Conservation (phyloP, 2,888 invertebrate genomes). For the Mythimna vitellina region DNA sequence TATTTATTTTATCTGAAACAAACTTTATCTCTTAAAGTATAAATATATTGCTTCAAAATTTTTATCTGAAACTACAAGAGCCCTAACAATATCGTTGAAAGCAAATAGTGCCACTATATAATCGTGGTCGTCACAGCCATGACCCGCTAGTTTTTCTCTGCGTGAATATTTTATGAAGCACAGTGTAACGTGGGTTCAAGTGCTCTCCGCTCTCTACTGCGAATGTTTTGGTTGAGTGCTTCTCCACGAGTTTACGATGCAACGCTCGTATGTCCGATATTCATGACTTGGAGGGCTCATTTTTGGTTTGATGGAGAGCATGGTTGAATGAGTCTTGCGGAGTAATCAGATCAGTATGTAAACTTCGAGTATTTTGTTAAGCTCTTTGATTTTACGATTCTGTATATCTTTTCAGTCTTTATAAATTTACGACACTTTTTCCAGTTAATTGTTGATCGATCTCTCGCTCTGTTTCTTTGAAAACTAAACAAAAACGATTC, state of each 20-base stretch:
- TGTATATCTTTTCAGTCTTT: background rate
- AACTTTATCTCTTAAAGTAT: background rate
- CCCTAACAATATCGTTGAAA: constrained; percentile 11
- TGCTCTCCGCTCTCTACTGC: constrained; percentile 44
- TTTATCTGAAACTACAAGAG: background rate
- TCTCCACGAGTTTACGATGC: constrained; percentile 61
- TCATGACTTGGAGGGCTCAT: constrained; percentile 50
- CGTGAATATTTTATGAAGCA: constrained; percentile 71
- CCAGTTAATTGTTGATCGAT: background rate
- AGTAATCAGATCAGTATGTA: constrained; percentile 27
- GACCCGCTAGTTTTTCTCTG: constrained; percentile 66
- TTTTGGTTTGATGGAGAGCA: constrained; percentile 45
- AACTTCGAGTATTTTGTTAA: constrained; percentile 14
- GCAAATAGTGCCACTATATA: constrained; percentile 42
- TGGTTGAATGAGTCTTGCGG: constrained; percentile 31
- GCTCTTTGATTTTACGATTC: background rate
- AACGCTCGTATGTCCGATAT: constrained; percentile 49
- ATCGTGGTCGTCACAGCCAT: constrained; percentile 54
- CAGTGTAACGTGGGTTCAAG: constrained; percentile 57
- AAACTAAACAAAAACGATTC: constrained; percentile 13
- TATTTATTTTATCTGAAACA: background rate
- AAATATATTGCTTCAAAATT: background rate
- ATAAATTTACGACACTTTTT: background rate
- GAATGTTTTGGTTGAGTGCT: constrained; percentile 63
- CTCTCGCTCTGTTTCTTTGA: constrained; percentile 12